Evolutionary conservation across 1,140 invertebrate species (phyloP), one percentile per base, ranked within the genome.

Genomic region (Heliconius himera): DNA sequence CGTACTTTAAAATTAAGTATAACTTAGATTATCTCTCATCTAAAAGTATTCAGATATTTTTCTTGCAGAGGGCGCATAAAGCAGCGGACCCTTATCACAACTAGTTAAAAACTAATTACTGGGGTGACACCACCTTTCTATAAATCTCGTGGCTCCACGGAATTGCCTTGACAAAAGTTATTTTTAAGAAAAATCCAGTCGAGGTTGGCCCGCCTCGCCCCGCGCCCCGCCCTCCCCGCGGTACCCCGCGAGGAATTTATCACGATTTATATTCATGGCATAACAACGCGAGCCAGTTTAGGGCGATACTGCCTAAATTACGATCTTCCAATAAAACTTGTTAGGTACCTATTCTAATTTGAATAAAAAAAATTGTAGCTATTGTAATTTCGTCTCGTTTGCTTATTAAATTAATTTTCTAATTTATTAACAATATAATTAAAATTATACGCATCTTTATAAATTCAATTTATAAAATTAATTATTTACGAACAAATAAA

Each of bases 241-340:
- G 80, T 82, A 74, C 83, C 79, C 83, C 84, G 85, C 82, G 86
- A 86, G 89, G 94, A 95, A 95, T 95, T 95, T 94, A 95, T 94
- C 91, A 95, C 93, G 91, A 94, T 95, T 95, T 95, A 94, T 95
- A 95, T 95, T 95, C 94, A 95, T 95, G 89, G 92, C 91, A 93
- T 93, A 94, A 93, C 93, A 94, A 93, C 91, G 91, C 90, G 89
- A 90, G 87, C 87, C 87, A 88, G 88, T 94, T 94, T 91, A 89
- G 90, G 90, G 87, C 85, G 90, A 91, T 90, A 88, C 89, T 89
- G 90, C 90, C 91, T 88, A 90, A 92, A 93, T 91, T 91, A 89
- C 92, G 90, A 87, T 87, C 86, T 91, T 85, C 85, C 86, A 90
- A 89, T 89, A 90, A 90, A 89, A 92, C 33, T 72, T 41, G 70